phyloP scores from a whole-genome alignment of 1,140 invertebrate species.

The Trichonephila clavata region DNA sequence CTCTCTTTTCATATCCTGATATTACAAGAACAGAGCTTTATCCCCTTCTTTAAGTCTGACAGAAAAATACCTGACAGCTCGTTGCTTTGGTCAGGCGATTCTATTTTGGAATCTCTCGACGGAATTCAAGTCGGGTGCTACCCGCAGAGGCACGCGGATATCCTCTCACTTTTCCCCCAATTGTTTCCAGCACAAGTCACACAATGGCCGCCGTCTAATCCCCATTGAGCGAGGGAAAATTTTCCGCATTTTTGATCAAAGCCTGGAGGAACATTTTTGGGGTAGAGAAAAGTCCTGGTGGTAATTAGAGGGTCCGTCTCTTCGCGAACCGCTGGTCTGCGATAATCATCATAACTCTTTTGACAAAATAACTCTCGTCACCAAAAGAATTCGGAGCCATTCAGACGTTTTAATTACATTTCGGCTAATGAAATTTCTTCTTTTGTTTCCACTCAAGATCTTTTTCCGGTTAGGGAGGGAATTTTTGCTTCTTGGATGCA shows the following conservation, averaged over 20 bases:
- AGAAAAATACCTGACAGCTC: not conserved
- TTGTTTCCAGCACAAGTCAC: slow-evolving; percentile 26
- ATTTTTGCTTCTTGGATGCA: slow-evolving; percentile 14
- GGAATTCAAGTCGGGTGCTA: not conserved
- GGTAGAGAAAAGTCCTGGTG: not conserved
- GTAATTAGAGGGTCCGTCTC: slow-evolving; percentile 2
- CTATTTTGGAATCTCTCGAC: not conserved
- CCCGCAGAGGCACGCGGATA: not conserved
- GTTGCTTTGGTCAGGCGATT: not conserved
- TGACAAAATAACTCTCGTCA: slow-evolving; percentile 57
- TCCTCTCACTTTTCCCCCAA: slow-evolving; percentile 14
- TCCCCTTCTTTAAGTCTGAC: not conserved
- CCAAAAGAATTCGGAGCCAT: slow-evolving; percentile 40
- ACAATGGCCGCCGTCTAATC: not conserved
- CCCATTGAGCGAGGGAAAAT: not conserved
- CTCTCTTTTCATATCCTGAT: too few relatives aligned
- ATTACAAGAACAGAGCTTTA: not conserved
- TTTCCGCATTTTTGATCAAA: slow-evolving; percentile 39
- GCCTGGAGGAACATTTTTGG: not conserved
- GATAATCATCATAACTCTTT: slow-evolving; percentile 71
- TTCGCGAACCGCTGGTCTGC: slow-evolving; percentile 37
- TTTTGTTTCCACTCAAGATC: slow-evolving; percentile 69
- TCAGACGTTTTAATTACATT: slow-evolving; percentile 67
- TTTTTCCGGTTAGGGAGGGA: slow-evolving; percentile 41
- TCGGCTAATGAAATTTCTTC: slow-evolving; percentile 71